Evolutionary conservation across 2,797 vertebrate species (phyloP).

Genomic region (Sciurus vulgaris): DNA sequence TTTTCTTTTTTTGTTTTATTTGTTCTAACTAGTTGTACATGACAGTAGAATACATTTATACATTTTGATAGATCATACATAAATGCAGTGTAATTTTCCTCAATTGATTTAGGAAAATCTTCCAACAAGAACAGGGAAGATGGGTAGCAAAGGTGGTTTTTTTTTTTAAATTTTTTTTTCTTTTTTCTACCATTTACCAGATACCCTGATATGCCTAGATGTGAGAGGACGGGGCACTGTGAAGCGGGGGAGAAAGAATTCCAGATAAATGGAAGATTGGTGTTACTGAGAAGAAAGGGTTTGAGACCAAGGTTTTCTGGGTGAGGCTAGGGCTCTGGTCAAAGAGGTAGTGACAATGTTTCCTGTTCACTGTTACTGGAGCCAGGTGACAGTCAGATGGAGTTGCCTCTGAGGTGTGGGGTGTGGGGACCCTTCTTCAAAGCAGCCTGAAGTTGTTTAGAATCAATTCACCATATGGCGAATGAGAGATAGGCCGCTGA

Average conservation of each 20-base stretch:
- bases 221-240: neutral
- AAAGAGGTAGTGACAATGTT: neutral
- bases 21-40: too few species aligned
- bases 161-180: neutral
- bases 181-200: neutral
- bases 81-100: neutral
- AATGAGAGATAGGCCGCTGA: neutral
- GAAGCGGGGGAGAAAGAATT: neutral
- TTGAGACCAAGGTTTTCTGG: neutral
- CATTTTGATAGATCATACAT: too few species aligned
- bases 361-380: neutral
- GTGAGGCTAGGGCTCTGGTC: neutral
- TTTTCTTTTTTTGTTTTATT: too few species aligned
- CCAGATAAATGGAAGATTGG: neutral
- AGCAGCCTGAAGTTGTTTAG: neutral
- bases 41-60: too few species aligned
- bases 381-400: neutral
- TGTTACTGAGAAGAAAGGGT: neutral
- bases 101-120: conserved; percentile 38
- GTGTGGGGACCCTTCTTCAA: neutral
- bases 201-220: neutral
- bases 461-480: neutral
- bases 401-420: neutral
- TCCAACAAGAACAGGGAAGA: neutral
- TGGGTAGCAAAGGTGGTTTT: neutral